A percentile compares a stretch with the other conserved stretches of the same genome.
Conservation (phyloP, 1,140 invertebrate genomes). For the Apolygus lucorum region DNA sequence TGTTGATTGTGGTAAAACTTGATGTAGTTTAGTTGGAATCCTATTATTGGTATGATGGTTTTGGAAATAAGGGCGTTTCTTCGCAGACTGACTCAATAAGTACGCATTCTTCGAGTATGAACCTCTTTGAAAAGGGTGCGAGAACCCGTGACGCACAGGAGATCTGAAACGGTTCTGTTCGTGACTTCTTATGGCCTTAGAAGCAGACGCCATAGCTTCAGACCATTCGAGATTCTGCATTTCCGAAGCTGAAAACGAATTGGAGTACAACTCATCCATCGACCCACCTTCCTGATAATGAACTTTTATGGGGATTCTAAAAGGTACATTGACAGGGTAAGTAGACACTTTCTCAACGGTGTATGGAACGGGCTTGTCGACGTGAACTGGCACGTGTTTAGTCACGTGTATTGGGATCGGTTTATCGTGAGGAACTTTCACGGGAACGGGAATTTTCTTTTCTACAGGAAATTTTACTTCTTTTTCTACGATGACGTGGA, state of each 20-base stretch:
- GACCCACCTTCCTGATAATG: not conserved
- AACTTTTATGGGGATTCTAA: conserved; percentile 20
- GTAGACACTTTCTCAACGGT: conserved; percentile 42
- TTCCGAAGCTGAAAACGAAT: too few species aligned
- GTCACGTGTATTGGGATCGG: conserved; percentile 49
- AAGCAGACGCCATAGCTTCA: not conserved
- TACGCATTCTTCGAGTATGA: too few species aligned
- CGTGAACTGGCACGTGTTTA: conserved; percentile 47
- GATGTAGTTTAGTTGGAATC: too few species aligned
- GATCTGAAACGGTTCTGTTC: not conserved
- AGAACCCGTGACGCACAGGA: not conserved
- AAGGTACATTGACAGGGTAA: conserved; percentile 18
- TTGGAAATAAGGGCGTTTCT: too few species aligned
- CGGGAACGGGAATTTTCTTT: conserved; percentile 47
- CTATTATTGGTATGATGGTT: too few species aligned
- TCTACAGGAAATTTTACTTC: conserved; percentile 50
- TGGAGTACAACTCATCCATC: not conserved
- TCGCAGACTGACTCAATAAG: too few species aligned
- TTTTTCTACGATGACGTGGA: conserved; percentile 39
- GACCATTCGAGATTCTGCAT: not conserved
- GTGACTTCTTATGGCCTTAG: not conserved
- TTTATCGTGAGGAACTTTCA: conserved; percentile 46
- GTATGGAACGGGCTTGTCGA: conserved; percentile 58
- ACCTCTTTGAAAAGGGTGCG: too few species aligned
- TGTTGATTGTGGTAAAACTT: too few species aligned